Evolutionary conservation across 53 echinoderm and acorn worm species (phyloP).

Genomic region (Henricia sp.): DNA sequence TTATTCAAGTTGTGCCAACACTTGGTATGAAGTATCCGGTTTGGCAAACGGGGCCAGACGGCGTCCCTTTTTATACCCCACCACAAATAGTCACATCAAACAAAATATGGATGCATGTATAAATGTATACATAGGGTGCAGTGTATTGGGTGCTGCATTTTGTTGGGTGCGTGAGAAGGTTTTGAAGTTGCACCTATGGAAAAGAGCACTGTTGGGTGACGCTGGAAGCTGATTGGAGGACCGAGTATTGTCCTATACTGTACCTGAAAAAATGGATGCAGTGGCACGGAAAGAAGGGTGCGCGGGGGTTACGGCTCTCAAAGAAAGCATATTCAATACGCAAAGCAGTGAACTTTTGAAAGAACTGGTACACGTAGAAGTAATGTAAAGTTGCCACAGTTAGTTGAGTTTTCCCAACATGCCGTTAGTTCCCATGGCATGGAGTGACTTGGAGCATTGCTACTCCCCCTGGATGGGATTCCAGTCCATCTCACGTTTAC

Average conservation of each 20-base stretch:
- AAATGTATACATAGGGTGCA: not conserved
- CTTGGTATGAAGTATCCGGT: not conserved
- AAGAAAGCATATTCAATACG: no score
- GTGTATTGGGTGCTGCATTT: not conserved
- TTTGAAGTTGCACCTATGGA: not conserved
- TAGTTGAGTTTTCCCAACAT: no score
- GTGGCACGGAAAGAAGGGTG: not conserved
- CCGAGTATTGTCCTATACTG: not conserved
- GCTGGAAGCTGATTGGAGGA: conserved; percentile 4
- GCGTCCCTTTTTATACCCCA: not conserved
- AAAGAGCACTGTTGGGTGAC: not conserved
- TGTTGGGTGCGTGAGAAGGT: not conserved
- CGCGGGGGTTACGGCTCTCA: conserved; percentile 13
- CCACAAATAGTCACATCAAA: not conserved
- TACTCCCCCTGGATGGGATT: no score
- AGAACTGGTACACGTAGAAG: no score
- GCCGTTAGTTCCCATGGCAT: no score
- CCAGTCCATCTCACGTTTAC: no score
- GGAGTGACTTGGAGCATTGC: no score
- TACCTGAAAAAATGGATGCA: not conserved
- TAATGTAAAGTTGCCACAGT: no score
- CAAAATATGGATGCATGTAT: not conserved
- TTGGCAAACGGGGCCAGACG: not conserved
- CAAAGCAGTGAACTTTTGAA: no score
- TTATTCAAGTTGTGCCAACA: not conserved